Evolutionary conservation across 1,140 invertebrate genomes (phyloP).

Genomic region (Cydia pomonella): DNA sequence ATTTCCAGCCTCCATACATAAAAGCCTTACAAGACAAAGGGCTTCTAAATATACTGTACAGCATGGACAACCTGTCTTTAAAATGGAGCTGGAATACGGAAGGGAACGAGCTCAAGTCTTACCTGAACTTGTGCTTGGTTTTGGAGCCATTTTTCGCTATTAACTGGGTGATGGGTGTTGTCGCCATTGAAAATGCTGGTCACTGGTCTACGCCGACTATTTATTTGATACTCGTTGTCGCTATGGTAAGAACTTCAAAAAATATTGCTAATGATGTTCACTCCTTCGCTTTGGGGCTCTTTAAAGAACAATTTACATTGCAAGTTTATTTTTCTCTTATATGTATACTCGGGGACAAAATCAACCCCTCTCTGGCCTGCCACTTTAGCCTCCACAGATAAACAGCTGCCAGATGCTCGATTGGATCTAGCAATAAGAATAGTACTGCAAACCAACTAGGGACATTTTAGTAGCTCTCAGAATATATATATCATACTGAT

Average conservation of each 20-base stretch:
- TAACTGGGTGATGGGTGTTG: constrained; percentile 86
- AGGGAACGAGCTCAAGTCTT: constrained; percentile 73
- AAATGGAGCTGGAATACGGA: constrained; percentile 74
- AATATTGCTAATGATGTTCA: not conserved
- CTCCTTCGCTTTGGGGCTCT: not conserved
- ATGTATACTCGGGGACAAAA: too few relatives aligned
- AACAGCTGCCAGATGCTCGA: too few relatives aligned
- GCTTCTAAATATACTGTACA: constrained; percentile 61
- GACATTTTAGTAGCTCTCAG: too few relatives aligned
- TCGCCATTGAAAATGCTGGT: constrained; percentile 85
- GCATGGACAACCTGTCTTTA: constrained; percentile 71
- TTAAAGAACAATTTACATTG: too few relatives aligned
- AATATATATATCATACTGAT: too few relatives aligned
- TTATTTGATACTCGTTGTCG: constrained; percentile 78
- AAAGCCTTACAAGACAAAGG: constrained; percentile 57
- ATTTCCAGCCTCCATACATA: constrained; percentile 36
- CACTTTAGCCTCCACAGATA: too few relatives aligned
- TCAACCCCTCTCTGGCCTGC: too few relatives aligned
- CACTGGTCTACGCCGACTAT: constrained; percentile 83
- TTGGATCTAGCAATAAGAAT: too few relatives aligned
- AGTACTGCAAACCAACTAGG: too few relatives aligned
- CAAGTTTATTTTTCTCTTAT: too few relatives aligned
- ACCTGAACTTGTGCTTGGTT: constrained; percentile 81
- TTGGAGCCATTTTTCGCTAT: constrained; percentile 83
- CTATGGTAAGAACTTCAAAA: constrained; percentile 76